Evolutionary conservation across 2,113 vertebrate genomes (phyloP).

Genomic region (Epinephelus lanceolatus): DNA sequence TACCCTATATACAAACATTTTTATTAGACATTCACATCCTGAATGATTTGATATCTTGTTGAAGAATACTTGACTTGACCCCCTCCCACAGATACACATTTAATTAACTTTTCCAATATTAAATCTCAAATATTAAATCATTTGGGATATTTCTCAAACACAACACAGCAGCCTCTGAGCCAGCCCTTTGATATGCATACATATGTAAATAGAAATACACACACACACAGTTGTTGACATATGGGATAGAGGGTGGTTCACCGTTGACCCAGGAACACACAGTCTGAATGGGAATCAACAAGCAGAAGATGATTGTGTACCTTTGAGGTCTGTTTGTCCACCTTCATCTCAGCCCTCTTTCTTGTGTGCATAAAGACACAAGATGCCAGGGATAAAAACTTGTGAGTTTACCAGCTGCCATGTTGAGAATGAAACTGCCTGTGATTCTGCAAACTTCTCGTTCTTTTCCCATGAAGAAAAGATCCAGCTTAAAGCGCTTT

Average conservation of each 20-base stretch:
- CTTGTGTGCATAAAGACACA: neutral
- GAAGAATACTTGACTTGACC: constrained; percentile 5
- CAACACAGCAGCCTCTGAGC: neutral
- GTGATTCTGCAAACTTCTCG: neutral
- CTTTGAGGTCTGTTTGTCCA: constrained; percentile 28
- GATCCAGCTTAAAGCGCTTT: neutral
- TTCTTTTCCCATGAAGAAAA: neutral
- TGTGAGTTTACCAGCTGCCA: neutral
- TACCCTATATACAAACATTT: neutral
- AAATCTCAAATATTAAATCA: constrained; percentile 12
- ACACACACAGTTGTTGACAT: constrained; percentile 36
- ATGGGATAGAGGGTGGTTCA: constrained; percentile 22
- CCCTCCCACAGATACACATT: neutral
- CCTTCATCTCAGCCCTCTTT: neutral
- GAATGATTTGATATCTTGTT: neutral
- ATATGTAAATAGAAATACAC: constrained; percentile 22
- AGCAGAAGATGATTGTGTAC: constrained; percentile 26
- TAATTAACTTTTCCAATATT: constrained; percentile 15
- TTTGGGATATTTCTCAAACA: neutral
- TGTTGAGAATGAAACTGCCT: neutral
- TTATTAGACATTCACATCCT: constrained; percentile 8
- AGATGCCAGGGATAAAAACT: neutral
- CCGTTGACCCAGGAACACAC: constrained; percentile 15
- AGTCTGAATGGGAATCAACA: constrained; percentile 26
- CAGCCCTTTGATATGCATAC: neutral